These are phyloP conservation scores for Arvicanthis niloticus DNA, from an alignment of 2,113 vertebrate species.

Conservation along the genomic window DNA sequence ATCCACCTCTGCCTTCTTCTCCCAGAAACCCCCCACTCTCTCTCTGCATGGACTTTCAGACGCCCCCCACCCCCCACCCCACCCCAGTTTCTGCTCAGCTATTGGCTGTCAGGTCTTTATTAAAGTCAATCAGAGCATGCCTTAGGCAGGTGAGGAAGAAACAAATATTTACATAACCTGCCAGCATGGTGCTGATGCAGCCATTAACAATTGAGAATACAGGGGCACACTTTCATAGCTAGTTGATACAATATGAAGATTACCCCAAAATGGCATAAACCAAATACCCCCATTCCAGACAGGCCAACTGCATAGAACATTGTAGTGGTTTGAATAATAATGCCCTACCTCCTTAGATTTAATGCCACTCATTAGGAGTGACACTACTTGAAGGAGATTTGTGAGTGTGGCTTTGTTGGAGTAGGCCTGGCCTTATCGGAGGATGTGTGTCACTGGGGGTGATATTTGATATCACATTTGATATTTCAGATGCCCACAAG, in stretches of 20 bases:
- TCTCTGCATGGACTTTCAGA: too few species aligned
- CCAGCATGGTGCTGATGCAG: too few species aligned
- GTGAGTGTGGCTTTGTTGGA: neutral
- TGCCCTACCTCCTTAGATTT: neutral
- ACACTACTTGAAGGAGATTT: neutral
- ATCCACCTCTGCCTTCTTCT: too few species aligned
- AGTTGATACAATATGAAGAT: too few species aligned
- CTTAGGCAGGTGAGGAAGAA: too few species aligned
- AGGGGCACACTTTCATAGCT: too few species aligned
- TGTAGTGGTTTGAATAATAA: neutral
- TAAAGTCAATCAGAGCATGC: too few species aligned
- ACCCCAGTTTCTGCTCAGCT: too few species aligned
- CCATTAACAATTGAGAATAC: too few species aligned
- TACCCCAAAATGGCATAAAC: neutral
- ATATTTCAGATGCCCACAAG: neutral
- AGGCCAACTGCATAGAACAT: neutral
- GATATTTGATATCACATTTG: neutral
- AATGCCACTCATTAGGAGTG: neutral
- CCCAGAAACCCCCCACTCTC: too few species aligned
- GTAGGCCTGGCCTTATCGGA: neutral
- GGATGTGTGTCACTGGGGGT: neutral
- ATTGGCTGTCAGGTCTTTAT: too few species aligned
- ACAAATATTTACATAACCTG: too few species aligned
- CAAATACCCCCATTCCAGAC: neutral
- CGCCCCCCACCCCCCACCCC: fast-evolving